Conservation (phyloP, 2,797 vertebrate species). For the Champsocephalus gunnari region DNA sequence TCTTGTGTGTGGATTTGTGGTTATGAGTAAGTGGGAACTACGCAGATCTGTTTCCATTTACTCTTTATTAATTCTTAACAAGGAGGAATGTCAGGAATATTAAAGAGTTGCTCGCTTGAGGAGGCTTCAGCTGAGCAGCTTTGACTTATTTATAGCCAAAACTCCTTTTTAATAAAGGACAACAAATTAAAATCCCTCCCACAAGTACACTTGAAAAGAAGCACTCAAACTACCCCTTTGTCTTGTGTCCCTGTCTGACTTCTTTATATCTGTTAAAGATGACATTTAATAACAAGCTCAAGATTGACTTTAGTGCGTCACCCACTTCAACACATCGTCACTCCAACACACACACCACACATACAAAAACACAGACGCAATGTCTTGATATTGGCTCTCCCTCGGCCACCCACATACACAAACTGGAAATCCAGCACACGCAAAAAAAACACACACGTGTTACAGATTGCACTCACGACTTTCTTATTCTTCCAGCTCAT, state of each 20-base stretch:
- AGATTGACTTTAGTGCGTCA: conserved; percentile 33
- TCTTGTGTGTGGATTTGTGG: conserved; percentile 36
- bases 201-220: conserved; percentile 28
- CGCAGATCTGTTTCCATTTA: conserved; percentile 55
- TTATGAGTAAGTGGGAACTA: conserved; percentile 44
- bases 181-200: conserved; percentile 33
- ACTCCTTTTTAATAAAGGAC: conserved; percentile 56
- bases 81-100: conserved; percentile 65
- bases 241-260: not conserved
- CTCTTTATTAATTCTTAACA: conserved; percentile 64
- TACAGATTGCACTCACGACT: conserved; percentile 43
- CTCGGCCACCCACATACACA: conserved; percentile 42
- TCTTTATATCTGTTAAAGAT: conserved; percentile 34
- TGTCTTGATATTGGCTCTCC: conserved; percentile 31
- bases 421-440: conserved; percentile 38
- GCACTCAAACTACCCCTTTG: not conserved
- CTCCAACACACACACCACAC: conserved; percentile 14
- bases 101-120: conserved; percentile 47
- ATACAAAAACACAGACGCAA: conserved; percentile 9
- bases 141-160: conserved; percentile 57
- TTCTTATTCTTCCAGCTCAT: conserved; percentile 44
- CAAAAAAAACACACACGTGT: conserved; percentile 54
- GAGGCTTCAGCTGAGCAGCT: conserved; percentile 49
- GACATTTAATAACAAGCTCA: conserved; percentile 35
- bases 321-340: conserved; percentile 33